Evolutionary conservation across 2,113 vertebrate species (phyloP), one percentile per base, ranked within the genome.

Genomic region (Condylura cristata): DNA sequence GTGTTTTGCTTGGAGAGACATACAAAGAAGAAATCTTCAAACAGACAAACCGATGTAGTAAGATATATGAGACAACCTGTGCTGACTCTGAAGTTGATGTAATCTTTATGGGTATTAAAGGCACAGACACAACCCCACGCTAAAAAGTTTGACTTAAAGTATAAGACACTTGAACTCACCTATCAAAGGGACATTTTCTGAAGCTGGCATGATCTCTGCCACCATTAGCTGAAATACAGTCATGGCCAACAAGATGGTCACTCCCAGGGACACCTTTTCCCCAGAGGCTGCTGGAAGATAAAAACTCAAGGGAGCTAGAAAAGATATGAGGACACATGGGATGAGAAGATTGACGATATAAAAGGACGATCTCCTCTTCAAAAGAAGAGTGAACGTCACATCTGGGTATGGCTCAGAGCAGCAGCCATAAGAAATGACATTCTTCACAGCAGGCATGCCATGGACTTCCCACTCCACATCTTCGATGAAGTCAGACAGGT

Each of bases 191-290:
- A 99, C 99, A 3, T 98, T 99, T 98, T 99, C 99, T 34, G 99
- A 99, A 44, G 99, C 99, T 2, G 99, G 99, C 99, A 99, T 99
- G 98, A 99, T 99, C 98, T 99, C 99, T 65, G 99, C 99, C 97
- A 99, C 99, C 99, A 99, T 98, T 86, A 99, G 97, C 98, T 99
- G 99, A 96, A 99, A 99, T 75, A 99, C 99, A 0, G 99, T 99
- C 90, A 99, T 98, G 3, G 99, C 99, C 97, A 99, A 98, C 61
- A 99, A 98, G 92, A 99, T 99, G 0, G 99, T 99, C 63, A 99
- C 99, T 0, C 99, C 99, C 30, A 99, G 97, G 24, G 99, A 99
- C 30, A 99, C 99, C 97, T 99, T 99, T 97, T 99, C 99, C 60
- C 99, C 99, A 0, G 99, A 99, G 97, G 99, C 99, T 12, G 99